Base-by-base conservation (phyloP, 2,113 vertebrate genomes). In the Lutjanus erythropterus region DNA sequence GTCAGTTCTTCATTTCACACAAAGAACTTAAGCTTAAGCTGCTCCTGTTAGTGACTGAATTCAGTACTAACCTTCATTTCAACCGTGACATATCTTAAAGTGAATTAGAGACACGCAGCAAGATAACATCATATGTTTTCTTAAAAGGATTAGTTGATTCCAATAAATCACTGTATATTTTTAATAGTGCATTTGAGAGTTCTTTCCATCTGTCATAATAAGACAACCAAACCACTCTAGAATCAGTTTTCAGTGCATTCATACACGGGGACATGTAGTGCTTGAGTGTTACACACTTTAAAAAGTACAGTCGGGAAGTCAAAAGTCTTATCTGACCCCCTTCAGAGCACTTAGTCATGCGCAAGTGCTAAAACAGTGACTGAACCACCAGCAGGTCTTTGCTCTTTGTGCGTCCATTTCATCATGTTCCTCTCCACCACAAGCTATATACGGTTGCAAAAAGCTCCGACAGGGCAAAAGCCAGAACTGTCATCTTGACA, bases 401-500 rank as follows among this genome's bases (percentile, higher is more conserved):
- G 50, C 62, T 71, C 71, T 66, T 56, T 35, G 50, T 46, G 67
- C 19, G 53, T 81, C 71, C 62, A 65, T 78, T 80, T 71, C 71
- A 81, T 83, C 85, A 74, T 71, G 79, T 85, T 87, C 70, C 78
- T 79, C 59, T 72, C 68, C 66, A 87, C 81, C 89, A 64, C 21
- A 0, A 86, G 88, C 83, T 68, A 72, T 35, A 70, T n/a, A 25
- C 47, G 46, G 65, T 75, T 70, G 19, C 47, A 68, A 85, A n/a
- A 64, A 71, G 33, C 78, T 61, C 78, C 39, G 50, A 42, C 61
- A 84, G 82, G 73, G 75, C 59, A 89, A 89, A 61, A 83, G 66
- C 71, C 80, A 87, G 66, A 89, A n/a, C 74, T 86, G 86, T 80
- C 80, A 88, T 69, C 60, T 58, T 69, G 67, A 82, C 82, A 42